Evolutionary conservation across 2,888 invertebrate genomes (phyloP).

Genomic region (Phyllotreta cruciferae): DNA sequence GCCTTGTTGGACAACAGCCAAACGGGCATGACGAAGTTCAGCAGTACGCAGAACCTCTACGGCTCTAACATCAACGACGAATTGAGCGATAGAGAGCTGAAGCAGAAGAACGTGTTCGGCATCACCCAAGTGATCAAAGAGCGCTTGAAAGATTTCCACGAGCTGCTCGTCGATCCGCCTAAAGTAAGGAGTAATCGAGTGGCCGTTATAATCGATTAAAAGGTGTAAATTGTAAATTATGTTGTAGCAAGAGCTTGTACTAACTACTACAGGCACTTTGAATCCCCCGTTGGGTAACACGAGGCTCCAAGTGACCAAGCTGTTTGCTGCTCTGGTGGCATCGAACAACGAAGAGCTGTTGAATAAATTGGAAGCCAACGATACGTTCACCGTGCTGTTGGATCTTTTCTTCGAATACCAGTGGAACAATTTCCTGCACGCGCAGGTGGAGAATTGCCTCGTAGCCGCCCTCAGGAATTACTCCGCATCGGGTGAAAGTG

Average conservation of each 20-base stretch:
- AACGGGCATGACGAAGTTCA: slow-evolving; percentile 52
- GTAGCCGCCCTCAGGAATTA: slow-evolving; percentile 69
- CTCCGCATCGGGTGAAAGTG: slow-evolving; percentile 52
- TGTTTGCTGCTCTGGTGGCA: slow-evolving; percentile 78
- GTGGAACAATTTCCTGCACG: slow-evolving; percentile 96
- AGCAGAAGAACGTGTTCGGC: slow-evolving; percentile 67
- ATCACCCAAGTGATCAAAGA: slow-evolving; percentile 70
- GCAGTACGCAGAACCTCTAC: slow-evolving; percentile 48
- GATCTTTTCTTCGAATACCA: slow-evolving; percentile 89
- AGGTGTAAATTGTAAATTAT: slow-evolving; percentile 20
- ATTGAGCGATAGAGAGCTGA: slow-evolving; percentile 64
- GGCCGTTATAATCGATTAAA: no score
- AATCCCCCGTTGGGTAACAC: slow-evolving; percentile 81
- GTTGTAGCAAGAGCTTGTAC: slow-evolving; percentile 68
- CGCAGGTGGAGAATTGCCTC: slow-evolving; percentile 83
- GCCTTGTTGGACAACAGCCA: slow-evolving; percentile 69
- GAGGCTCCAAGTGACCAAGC: slow-evolving; percentile 79
- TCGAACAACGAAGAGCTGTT: slow-evolving; percentile 77
- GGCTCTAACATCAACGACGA: slow-evolving; percentile 58
- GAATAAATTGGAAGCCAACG: slow-evolving; percentile 65
- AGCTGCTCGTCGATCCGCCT: slow-evolving; percentile 74
- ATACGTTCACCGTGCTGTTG: slow-evolving; percentile 71
- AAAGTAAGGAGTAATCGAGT: slow-evolving; percentile 61
- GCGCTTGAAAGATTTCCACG: slow-evolving; percentile 73
- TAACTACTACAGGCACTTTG: slow-evolving; percentile 73